These are phyloP conservation scores for Spinus pinus DNA, from an alignment of 2,797 vertebrate species.

Conservation along the genomic window DNA sequence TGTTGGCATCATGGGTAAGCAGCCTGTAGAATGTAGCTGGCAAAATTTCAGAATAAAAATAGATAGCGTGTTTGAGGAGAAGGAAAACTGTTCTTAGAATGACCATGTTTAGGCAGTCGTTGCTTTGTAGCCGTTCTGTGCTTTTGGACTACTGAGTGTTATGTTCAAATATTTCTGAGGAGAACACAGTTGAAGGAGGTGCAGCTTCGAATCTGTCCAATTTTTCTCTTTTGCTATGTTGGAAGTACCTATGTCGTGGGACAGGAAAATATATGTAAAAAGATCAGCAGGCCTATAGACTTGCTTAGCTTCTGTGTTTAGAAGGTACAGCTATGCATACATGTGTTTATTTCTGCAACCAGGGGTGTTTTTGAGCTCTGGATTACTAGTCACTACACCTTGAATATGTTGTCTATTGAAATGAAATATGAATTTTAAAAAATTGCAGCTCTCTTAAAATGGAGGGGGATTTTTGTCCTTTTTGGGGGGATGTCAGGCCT, in stretches of 20 bases:
- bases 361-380: background rate
- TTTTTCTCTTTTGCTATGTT: background rate
- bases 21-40: background rate
- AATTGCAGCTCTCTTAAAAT: background rate
- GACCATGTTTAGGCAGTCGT: constrained; percentile 21
- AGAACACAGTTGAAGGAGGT: background rate
- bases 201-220: background rate
- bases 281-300: background rate
- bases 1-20: background rate
- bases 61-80: constrained; percentile 52
- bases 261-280: background rate
- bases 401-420: background rate
- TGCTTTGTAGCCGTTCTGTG: background rate
- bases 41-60: constrained; percentile 28
- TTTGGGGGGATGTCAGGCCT: background rate
- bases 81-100: constrained; percentile 27
- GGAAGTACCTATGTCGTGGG: background rate
- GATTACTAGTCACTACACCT: background rate
- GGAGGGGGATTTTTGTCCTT: rapidly evolving
- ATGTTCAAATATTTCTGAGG: background rate
- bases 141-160: background rate
- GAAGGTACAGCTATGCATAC: background rate
- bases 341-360: background rate
- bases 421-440: rapidly evolving
- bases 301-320: background rate